Evolutionary conservation across 2,113 vertebrate species (phyloP), one percentile per base, ranked within the genome.

Genomic region (Pycnonotus jocosus): DNA sequence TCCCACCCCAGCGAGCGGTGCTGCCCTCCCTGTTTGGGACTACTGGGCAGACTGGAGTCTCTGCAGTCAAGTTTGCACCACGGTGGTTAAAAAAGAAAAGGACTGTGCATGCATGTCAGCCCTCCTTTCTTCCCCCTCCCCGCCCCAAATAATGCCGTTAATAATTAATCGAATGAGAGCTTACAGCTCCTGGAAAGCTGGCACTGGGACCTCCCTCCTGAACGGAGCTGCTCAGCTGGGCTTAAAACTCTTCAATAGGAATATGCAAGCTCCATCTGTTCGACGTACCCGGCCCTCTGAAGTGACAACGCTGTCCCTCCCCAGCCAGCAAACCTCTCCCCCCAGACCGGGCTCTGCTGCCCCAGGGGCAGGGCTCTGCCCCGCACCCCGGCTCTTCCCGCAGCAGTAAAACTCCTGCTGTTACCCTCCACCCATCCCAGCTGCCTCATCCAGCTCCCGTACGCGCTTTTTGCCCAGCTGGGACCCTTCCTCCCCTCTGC

Each of bases 161-260:
- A 97, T 97, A 97, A 97, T 97, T 97, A 96, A 97, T 97, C 64
- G 66, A 96, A 92, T 97, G 96, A 95, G 96, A 97, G 95, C 97
- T 96, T 96, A 65, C 81, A 86, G 97, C 96, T 96, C 96, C 96
- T 97, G 96, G 86, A 96, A 97, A 97, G 95, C 97, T 97, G 96
- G 96, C 95, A 77, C 95, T 92, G 95, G 88, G 93, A 96, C 94
- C 94, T 97, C 95, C 96, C 97, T 97, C 96, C 83, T 95, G 97
- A 97, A 96, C 88, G 10, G 83, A 95, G 97, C 93, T 96, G 92
- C 96, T 97, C 96, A 97, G 95, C 96, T 97, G 96, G 96, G 96
- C 90, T 96, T 95, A 95, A 92, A 95, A 95, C 93, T 97, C 97
- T 96, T 97, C 96, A 97, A 82, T 95, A 96, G 88, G 94, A 97